Evolutionary conservation across 2,888 invertebrate species (phyloP).

Genomic region (Holacanthella duospinosa): DNA sequence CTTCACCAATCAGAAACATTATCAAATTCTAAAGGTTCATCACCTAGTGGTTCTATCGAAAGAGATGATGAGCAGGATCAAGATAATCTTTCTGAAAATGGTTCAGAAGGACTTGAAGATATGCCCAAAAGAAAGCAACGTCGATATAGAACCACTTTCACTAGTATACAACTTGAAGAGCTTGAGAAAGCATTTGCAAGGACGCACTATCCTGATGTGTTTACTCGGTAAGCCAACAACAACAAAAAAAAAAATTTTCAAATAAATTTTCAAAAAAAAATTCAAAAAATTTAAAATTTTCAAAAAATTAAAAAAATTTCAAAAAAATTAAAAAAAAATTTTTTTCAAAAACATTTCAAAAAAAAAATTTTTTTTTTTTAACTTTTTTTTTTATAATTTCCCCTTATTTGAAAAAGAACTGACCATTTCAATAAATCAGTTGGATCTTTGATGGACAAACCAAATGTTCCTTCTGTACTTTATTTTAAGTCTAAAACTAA

Average conservation of each 20-base stretch:
- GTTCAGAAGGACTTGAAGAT: slow-evolving; percentile 25
- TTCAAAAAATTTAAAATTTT: background rate
- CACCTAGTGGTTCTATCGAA: background rate
- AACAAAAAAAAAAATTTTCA: background rate
- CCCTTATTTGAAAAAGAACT: no score
- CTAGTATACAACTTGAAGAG: slow-evolving; percentile 88
- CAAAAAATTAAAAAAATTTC: background rate
- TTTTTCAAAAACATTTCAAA: background rate
- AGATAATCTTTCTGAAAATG: slow-evolving; percentile 29
- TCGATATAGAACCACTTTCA: slow-evolving; percentile 85
- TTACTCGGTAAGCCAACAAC: slow-evolving; percentile 64
- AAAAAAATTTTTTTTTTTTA: background rate
- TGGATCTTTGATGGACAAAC: no score
- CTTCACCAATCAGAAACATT: background rate
- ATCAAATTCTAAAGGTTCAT: background rate
- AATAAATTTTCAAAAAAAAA: background rate
- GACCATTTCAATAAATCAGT: no score
- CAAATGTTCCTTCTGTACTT: no score
- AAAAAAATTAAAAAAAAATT: background rate
- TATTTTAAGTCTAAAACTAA: no score
- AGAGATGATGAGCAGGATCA: background rate
- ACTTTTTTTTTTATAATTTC: background rate
- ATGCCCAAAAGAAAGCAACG: slow-evolving; percentile 76
- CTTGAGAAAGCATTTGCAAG: slow-evolving; percentile 92
- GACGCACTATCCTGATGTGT: slow-evolving; percentile 96